Percentiles rank a stretch among this genome's conserved stretches.
Evolutionary conservation across 2,888 invertebrate species (phyloP).

Genomic region (Ennomos fuscantarius): DNA sequence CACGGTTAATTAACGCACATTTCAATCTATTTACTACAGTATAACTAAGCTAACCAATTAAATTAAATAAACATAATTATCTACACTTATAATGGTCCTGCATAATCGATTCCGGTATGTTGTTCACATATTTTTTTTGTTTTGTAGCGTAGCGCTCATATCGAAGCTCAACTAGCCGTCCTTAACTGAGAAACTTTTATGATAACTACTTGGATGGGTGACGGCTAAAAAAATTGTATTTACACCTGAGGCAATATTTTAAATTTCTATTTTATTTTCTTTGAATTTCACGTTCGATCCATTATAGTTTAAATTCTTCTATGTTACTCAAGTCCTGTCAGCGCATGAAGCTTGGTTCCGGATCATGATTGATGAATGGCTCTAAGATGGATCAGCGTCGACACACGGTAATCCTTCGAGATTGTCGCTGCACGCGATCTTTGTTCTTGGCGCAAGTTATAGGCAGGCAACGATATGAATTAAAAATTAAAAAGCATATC

Average conservation of each 20-base stretch:
- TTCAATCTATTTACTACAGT: constrained; percentile 18
- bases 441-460: constrained; percentile 44
- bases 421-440: constrained; percentile 59
- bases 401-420: constrained; percentile 56
- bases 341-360: constrained; percentile 59
- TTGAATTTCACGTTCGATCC: background rate
- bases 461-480: constrained; percentile 12
- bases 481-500: no score
- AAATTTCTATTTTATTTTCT: no score
- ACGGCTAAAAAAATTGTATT: no score
- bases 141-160: no score
- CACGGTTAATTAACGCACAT: constrained; percentile 25
- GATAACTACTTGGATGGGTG: no score
- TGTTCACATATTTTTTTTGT: constrained; percentile 1
- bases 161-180: no score
- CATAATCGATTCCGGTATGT: constrained; percentile 9
- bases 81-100: background rate
- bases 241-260: no score
- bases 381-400: constrained; percentile 47
- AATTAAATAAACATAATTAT: background rate
- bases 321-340: constrained; percentile 29
- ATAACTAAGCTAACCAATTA: constrained; percentile 20
- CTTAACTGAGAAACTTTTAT: no score
- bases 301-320: constrained; percentile 5
- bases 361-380: constrained; percentile 61